phyloP scores from a whole-genome alignment of 2,888 invertebrate genomes.

The Calephelis perditalis region DNA sequence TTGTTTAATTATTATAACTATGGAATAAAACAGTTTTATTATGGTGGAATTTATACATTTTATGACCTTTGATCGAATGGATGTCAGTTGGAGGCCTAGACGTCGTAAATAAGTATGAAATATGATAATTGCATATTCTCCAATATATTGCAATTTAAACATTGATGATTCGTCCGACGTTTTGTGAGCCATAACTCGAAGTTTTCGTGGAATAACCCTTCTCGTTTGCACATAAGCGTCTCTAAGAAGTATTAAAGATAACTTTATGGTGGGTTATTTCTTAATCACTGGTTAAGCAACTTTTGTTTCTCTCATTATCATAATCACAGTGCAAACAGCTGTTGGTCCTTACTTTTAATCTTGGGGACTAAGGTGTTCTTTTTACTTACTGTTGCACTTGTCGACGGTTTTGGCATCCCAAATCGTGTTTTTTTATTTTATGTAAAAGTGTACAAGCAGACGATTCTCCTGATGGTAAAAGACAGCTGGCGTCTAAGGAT shows the following conservation, averaged over 20 bases:
- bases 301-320: neutral
- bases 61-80: slow-evolving; percentile 65
- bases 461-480: too few species aligned
- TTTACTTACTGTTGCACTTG: too few species aligned
- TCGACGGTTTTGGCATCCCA: too few species aligned
- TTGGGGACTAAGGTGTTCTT: too few species aligned
- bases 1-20: slow-evolving; percentile 56
- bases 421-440: too few species aligned
- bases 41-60: slow-evolving; percentile 59
- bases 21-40: slow-evolving; percentile 68
- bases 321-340: too few species aligned
- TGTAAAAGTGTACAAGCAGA: too few species aligned
- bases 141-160: slow-evolving; percentile 77
- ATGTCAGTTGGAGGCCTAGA: slow-evolving; percentile 68
- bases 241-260: slow-evolving; percentile 8
- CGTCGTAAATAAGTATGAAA: slow-evolving; percentile 76
- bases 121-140: slow-evolving; percentile 78
- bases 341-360: too few species aligned
- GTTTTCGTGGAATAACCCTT: slow-evolving; percentile 54
- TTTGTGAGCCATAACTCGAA: slow-evolving; percentile 69
- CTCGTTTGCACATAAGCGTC: slow-evolving; percentile 24
- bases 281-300: neutral
- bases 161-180: slow-evolving; percentile 74
- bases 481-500: too few species aligned
- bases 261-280: neutral